These are phyloP conservation scores for Asteroscopus sphinx DNA, from an alignment of 2,888 invertebrate species.

Conservation along the genomic window DNA sequence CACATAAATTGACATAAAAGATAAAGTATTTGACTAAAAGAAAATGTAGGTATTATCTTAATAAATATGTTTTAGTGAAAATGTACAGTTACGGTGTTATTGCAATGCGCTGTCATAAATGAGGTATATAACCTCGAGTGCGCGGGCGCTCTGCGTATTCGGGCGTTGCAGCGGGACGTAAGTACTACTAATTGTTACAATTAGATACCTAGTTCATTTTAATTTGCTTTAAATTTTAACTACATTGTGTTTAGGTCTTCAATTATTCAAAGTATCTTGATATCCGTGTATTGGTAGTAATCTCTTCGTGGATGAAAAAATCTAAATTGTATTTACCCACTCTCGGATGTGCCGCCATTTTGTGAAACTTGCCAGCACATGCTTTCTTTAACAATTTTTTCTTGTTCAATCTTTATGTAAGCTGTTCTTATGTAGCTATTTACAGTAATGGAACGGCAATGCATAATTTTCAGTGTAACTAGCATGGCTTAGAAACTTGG, in stretches of 20 bases:
- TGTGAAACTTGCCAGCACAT: conserved; percentile 7
- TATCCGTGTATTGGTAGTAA: too few species aligned
- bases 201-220: not conserved
- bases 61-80: conserved; percentile 1
- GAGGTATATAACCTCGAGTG: conserved; percentile 42
- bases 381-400: not conserved
- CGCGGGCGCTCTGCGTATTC: conserved; percentile 43
- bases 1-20: too few species aligned
- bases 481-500: too few species aligned
- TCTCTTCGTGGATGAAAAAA: too few species aligned
- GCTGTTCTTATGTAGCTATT: too few species aligned
- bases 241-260: not conserved
- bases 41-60: too few species aligned
- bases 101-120: conserved; percentile 1
- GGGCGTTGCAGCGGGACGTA: conserved; percentile 59
- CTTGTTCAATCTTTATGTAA: not conserved
- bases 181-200: conserved; percentile 29
- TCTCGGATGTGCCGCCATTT: too few species aligned
- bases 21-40: not conserved
- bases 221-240: not conserved
- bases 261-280: too few species aligned
- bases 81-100: conserved; percentile 43
- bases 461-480: too few species aligned
- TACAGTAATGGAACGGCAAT: too few species aligned
- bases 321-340: too few species aligned